Evolutionary conservation across 2,888 invertebrate genomes (phyloP).

Genomic region (Agrotis segetum): DNA sequence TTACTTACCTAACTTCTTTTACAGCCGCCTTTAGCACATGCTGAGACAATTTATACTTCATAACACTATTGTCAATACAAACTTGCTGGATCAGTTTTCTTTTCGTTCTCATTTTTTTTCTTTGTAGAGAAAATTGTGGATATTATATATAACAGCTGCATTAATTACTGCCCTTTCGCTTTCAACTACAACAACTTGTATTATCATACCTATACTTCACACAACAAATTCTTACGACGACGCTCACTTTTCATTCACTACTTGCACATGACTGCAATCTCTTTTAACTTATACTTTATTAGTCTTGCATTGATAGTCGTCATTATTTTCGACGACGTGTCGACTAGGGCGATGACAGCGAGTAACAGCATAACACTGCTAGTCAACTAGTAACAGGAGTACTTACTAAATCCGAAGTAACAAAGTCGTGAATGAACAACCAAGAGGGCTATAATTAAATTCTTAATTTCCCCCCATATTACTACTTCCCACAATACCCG

Average conservation of each 20-base stretch:
- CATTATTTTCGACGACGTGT: no score
- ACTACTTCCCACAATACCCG: slow-evolving; percentile 14
- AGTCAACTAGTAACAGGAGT: no score
- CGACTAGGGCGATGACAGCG: no score
- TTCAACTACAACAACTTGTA: not conserved
- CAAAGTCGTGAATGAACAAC: slow-evolving; percentile 22
- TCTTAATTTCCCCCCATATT: not conserved
- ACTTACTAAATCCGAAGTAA: not conserved
- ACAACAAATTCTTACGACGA: not conserved
- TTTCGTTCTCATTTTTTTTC: no score
- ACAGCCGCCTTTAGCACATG: slow-evolving; percentile 51
- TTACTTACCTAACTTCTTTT: slow-evolving; percentile 65
- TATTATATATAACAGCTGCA: slow-evolving; percentile 19
- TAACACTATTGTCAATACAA: slow-evolving; percentile 49
- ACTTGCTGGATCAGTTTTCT: slow-evolving; percentile 1
- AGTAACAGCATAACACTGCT: no score
- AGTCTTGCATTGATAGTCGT: no score
- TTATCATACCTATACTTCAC: not conserved
- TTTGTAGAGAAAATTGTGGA: no score
- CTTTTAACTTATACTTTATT: not conserved
- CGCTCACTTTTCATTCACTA: no score
- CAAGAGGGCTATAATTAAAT: slow-evolving; percentile 21
- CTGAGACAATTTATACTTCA: slow-evolving; percentile 61
- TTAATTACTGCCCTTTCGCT: no score
- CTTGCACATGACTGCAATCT: not conserved